Conservation (phyloP, 1,140 invertebrate species). For the Elysia chlorotica region DNA sequence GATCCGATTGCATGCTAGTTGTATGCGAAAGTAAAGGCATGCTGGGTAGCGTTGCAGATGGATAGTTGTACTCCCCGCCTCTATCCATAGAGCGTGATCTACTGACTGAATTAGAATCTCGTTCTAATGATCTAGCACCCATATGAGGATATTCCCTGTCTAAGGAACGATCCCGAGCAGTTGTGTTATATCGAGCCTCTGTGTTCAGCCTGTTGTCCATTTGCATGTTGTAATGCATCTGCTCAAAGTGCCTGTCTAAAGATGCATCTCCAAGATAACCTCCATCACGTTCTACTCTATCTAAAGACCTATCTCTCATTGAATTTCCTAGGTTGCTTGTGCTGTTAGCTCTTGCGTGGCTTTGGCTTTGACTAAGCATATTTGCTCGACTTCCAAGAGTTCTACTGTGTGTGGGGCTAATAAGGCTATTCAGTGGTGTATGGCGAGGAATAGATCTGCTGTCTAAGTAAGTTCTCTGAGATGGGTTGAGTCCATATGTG, state of each 20-base stretch:
- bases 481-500: constrained; percentile 31
- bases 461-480: constrained; percentile 28
- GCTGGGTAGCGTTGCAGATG: constrained; percentile 19
- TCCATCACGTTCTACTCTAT: constrained; percentile 40
- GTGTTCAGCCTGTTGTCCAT: constrained; percentile 24
- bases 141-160: constrained; percentile 59
- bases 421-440: constrained; percentile 27
- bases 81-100: constrained; percentile 47
- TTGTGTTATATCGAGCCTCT: constrained; percentile 27
- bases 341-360: constrained; percentile 34
- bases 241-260: constrained; percentile 47
- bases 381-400: constrained; percentile 34
- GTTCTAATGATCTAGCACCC: constrained; percentile 58
- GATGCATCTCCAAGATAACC: constrained; percentile 43
- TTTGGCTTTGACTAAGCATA: constrained; percentile 22
- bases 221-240: constrained; percentile 38
- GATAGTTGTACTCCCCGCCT: constrained; percentile 31
- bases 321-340: constrained; percentile 37
- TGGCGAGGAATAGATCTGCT: constrained; percentile 26
- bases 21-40: constrained; percentile 22
- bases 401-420: constrained; percentile 31
- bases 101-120: constrained; percentile 43
- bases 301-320: constrained; percentile 37
- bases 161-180: constrained; percentile 48
- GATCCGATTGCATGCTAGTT: constrained; percentile 13